Percentiles rank a stretch among this genome's conserved stretches.
phyloP scores from a whole-genome alignment of 2,888 invertebrate species.

The Cordylochernes scorpioides region DNA sequence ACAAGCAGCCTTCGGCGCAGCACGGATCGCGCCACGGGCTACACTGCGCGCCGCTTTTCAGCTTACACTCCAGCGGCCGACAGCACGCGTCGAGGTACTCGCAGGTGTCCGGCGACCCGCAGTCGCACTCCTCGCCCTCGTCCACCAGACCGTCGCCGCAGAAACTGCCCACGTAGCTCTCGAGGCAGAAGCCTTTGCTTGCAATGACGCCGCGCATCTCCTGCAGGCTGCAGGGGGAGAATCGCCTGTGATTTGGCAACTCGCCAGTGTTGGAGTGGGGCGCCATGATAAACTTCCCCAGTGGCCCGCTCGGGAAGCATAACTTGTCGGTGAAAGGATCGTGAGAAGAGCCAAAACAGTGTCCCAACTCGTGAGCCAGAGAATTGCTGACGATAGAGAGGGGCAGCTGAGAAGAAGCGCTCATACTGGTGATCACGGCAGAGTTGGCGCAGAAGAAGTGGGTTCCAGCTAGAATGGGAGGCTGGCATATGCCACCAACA shows the following conservation, averaged over 20 bases:
- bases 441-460: constrained; percentile 2
- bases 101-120: not conserved
- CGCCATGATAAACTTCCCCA: constrained; percentile 4
- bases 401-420: not conserved
- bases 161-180: not conserved
- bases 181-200: not conserved
- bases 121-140: constrained; percentile 1
- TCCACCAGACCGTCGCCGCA: constrained; percentile 1
- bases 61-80: not conserved
- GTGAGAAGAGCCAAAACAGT: constrained; percentile 5
- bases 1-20: not conserved
- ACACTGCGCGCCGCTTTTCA: not conserved
- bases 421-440: not conserved
- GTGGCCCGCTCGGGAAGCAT: constrained; percentile 1
- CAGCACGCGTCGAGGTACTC: not conserved
- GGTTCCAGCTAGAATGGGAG: not conserved
- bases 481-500: constrained; percentile 4
- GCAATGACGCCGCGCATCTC: not conserved
- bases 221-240: constrained; percentile 3
- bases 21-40: not conserved
- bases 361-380: constrained; percentile 5
- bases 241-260: constrained; percentile 1
- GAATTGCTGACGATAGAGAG: constrained; percentile 1
- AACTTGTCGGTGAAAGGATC: constrained; percentile 1
- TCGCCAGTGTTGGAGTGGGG: not conserved